These are phyloP conservation scores for Anarhynchus alexandrinus DNA, from an alignment of 2,113 vertebrate species.

Conservation along the genomic window DNA sequence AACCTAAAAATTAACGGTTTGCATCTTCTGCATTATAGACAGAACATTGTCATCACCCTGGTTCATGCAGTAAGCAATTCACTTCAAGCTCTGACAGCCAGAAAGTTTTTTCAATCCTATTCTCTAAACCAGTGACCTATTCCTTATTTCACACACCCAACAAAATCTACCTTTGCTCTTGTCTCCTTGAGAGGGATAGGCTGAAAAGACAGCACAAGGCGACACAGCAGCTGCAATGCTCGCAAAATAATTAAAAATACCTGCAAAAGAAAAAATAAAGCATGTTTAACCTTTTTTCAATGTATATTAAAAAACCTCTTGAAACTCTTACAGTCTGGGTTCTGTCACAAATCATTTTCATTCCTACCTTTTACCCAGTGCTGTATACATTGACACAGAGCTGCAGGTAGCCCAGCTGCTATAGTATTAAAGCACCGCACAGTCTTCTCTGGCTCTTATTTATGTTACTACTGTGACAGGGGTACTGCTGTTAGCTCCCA, in stretches of 20 bases:
- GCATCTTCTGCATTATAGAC: background rate
- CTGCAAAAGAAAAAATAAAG: slow-evolving; percentile 66
- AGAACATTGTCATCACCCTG: background rate
- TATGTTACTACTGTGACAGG: background rate
- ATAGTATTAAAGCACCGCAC: background rate
- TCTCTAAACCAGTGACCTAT: background rate
- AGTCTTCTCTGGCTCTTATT: background rate
- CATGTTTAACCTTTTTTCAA: background rate
- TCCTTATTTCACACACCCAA: background rate
- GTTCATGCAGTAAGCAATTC: background rate
- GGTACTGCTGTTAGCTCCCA: background rate
- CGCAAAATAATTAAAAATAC: slow-evolving; percentile 89
- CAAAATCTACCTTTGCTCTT: slow-evolving; percentile 76
- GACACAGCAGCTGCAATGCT: slow-evolving; percentile 84
- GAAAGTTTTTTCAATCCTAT: background rate
- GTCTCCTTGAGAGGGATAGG: slow-evolving; percentile 85
- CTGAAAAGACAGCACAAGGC: slow-evolving; percentile 91
- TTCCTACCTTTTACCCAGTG: background rate
- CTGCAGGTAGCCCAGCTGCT: background rate
- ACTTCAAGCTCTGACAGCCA: background rate
- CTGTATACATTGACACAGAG: background rate
- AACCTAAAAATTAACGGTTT: background rate
- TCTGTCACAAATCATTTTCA: background rate
- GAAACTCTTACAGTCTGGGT: background rate
- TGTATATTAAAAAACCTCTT: background rate